phyloP scores from a whole-genome alignment of 92 coral and sea anemone species.

The Phenganax stokvisi region DNA sequence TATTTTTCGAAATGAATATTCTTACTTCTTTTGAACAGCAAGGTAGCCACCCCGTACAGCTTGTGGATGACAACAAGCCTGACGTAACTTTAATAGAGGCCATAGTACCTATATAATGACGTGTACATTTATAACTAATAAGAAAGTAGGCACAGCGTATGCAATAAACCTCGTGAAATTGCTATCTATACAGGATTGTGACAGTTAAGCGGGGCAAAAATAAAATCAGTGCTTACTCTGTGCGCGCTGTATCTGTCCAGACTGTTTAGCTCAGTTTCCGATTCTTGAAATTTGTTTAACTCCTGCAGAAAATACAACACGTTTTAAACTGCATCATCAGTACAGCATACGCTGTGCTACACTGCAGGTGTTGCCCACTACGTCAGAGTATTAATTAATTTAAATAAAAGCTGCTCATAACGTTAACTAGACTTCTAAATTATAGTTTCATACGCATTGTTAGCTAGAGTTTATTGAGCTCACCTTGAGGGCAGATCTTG shows the following conservation, averaged over 20 bases:
- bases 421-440: too few relatives aligned
- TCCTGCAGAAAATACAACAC: slow-evolving; percentile 39
- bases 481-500: slow-evolving; percentile 66
- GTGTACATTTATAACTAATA: neutral
- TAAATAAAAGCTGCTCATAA: too few relatives aligned
- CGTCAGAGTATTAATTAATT: too few relatives aligned
- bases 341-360: neutral
- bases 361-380: too few relatives aligned
- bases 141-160: neutral
- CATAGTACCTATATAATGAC: slow-evolving; percentile 57
- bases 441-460: too few relatives aligned
- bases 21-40: slow-evolving; percentile 81
- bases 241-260: slow-evolving; percentile 81
- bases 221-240: slow-evolving; percentile 39
- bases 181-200: too few relatives aligned
- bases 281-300: slow-evolving; percentile 62
- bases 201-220: too few relatives aligned
- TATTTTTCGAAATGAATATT: neutral
- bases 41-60: slow-evolving; percentile 92
- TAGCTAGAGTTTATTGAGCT: neutral
- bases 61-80: slow-evolving; percentile 99
- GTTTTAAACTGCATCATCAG: neutral
- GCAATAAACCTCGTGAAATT: neutral
- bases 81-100: slow-evolving; percentile 80
- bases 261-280: slow-evolving; percentile 64